A percentile compares a stretch with the other conserved stretches of the same genome.
Conservation (phyloP, 2,888 invertebrate species). For the Pegoplata infirma region DNA sequence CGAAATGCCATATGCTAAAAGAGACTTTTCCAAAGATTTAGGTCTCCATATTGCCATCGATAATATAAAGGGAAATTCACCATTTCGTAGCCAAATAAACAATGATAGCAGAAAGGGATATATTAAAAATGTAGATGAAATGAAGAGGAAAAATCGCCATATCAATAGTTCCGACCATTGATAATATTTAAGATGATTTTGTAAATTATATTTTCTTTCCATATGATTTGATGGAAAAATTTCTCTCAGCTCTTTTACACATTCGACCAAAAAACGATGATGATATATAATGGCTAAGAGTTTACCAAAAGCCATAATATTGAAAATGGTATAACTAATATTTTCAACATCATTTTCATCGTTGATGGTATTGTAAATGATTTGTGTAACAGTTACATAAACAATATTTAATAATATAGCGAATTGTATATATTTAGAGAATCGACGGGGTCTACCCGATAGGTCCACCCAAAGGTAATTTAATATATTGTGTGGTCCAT, state of each 20-base stretch:
- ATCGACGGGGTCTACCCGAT: neutral
- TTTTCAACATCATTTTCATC: constrained; percentile 13
- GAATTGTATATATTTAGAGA: neutral
- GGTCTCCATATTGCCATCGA: neutral
- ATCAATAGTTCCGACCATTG: constrained; percentile 13
- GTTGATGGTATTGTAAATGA: constrained; percentile 3
- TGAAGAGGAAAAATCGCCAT: neutral
- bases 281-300: constrained; percentile 47
- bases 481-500: constrained; percentile 16
- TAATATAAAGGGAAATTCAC: neutral
- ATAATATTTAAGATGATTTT: constrained; percentile 11
- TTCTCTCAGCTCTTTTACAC: neutral
- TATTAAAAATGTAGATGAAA: neutral
- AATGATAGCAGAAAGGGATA: neutral
- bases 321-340: constrained; percentile 52
- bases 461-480: constrained; percentile 32
- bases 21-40: neutral
- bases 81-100: neutral
- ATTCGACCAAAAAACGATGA: constrained; percentile 18
- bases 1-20: neutral
- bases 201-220: constrained; percentile 19
- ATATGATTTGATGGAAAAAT: constrained; percentile 1
- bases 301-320: constrained; percentile 48
- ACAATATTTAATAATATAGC: neutral
- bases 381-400: constrained; percentile 7